phyloP scores from a whole-genome alignment of 2,888 invertebrate species.

The Pherbina coryleti region DNA sequence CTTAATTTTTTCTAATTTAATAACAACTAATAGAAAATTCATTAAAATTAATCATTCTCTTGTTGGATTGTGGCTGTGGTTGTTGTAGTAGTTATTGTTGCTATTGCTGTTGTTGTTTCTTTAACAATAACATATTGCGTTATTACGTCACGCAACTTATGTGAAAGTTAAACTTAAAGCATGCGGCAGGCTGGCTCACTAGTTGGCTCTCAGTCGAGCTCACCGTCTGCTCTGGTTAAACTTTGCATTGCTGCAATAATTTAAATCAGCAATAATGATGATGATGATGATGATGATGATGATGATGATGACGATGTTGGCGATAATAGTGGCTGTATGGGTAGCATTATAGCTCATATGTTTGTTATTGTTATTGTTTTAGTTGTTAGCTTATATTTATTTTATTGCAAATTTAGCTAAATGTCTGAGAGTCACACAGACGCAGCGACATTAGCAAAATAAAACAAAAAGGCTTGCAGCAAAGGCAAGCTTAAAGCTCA shows the following conservation, averaged over 20 bases:
- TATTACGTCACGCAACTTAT: slow-evolving; percentile 23
- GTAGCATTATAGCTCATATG: too few relatives aligned
- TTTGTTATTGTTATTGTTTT: too few relatives aligned
- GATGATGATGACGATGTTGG: neutral
- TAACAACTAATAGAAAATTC: neutral
- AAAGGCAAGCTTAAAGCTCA: too few relatives aligned
- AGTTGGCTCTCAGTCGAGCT: neutral
- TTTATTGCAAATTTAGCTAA: too few relatives aligned
- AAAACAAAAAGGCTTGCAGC: too few relatives aligned
- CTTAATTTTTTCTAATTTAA: neutral
- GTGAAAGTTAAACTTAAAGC: slow-evolving; percentile 25
- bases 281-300: too few relatives aligned
- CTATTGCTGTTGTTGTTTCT: slow-evolving; percentile 27
- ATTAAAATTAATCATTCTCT: slow-evolving; percentile 15
- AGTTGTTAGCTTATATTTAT: neutral
- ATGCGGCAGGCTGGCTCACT: neutral
- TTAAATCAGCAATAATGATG: too few relatives aligned
- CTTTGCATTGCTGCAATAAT: too few relatives aligned
- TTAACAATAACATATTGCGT: neutral
- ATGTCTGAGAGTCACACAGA: too few relatives aligned
- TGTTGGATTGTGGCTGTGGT: neutral
- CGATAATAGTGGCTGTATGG: neutral
- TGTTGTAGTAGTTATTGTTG: slow-evolving; percentile 27
- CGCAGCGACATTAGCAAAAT: too few relatives aligned
- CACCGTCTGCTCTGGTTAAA: neutral